Percentiles rank a stretch among this genome's conserved stretches.
Evolutionary conservation across 2,797 vertebrate genomes (phyloP).

Genomic region (Takifugu ocellatus): DNA sequence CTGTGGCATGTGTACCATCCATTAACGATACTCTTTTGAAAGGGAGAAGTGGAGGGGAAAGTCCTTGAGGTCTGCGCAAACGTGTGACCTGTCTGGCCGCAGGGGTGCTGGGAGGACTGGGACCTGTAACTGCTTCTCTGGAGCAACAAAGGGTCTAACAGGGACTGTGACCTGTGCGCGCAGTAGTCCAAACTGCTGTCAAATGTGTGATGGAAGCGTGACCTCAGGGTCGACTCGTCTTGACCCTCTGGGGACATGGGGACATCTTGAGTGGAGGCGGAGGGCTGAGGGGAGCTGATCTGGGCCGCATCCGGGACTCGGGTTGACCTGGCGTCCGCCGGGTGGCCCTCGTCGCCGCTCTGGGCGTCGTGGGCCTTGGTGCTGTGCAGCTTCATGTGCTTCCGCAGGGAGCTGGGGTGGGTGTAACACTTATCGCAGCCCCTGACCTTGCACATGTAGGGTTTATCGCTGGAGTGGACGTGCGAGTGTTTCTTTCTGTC

Average conservation of each 20-base stretch:
- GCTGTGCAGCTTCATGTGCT: conserved; percentile 79
- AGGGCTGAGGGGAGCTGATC: conserved; percentile 52
- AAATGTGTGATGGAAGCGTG: conserved; percentile 77
- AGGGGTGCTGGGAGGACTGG: conserved; percentile 71
- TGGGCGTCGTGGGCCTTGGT: conserved; percentile 66
- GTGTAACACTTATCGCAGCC: conserved; percentile 72
- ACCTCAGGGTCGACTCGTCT: conserved; percentile 70
- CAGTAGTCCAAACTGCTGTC: conserved; percentile 78
- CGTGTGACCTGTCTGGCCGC: conserved; percentile 68
- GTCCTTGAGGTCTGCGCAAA: conserved; percentile 70
- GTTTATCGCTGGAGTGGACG: conserved; percentile 74
- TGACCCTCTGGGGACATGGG: conserved; percentile 68
- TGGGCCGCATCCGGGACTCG: conserved; percentile 57
- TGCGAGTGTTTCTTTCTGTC: conserved; percentile 76
- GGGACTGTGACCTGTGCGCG: conserved; percentile 74
- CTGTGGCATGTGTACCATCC: conserved; percentile 82
- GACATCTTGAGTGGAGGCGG: conserved; percentile 52
- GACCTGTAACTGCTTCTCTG: conserved; percentile 74
- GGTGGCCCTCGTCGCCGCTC: conserved; percentile 48
- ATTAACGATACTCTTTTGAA: conserved; percentile 76
- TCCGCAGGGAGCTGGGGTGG: conserved; percentile 70
- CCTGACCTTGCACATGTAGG: conserved; percentile 76
- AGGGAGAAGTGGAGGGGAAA: conserved; percentile 69
- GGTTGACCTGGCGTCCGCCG: conserved; percentile 55
- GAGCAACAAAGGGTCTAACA: conserved; percentile 75